Base-by-base conservation (phyloP, 2,113 vertebrate genomes). In the Scophthalmus maximus region DNA sequence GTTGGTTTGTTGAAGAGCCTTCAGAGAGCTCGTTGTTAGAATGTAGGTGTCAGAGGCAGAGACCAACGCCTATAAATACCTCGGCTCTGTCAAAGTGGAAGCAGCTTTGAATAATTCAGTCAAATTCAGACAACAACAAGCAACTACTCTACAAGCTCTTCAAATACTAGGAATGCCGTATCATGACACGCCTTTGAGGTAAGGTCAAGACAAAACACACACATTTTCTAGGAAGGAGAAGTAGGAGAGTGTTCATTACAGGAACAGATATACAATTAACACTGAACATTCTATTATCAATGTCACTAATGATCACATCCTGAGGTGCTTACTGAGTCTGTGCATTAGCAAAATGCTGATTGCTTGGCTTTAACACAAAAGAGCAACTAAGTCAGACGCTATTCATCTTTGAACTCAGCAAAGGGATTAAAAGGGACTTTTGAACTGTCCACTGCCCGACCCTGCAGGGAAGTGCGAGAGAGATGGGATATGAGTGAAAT, bases 51-150 rank as follows among this genome's bases (percentile, higher is more conserved):
- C 59, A 46, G 68, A 80, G 46, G 65, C 68, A 79, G 79, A 83
- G 75, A 87, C 79, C 78, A 79, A 71, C 20, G 29, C 55, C 88
- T 86, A 91, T 84, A 89, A 92, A 92, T 91, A 92, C 82, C 68
- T 82, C 81, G 4, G 47, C 69, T 89, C 69, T 78, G 76, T 81
- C 85, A 78, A 81, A 87, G 65, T 73, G 58, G 67, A 72, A 50
- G 36, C 70, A 75, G 49, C 68, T 73, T 89, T 88, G 74, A 89
- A 91, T 83, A 86, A 87, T 87, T 92, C 55, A 87, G 27, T 82
- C 68, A 75, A 66, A 87, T 81, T 59, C 65, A 85, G 61, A 82
- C 58, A 87, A 87, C 70, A 86, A 78, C 18, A 72, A 60, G 63
- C 18, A 53, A 77, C 70, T 70, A 55, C 72, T 73, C 67, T 63